Evolutionary conservation across 2,888 invertebrate genomes (phyloP).

Genomic region (Carabus problematicus): DNA sequence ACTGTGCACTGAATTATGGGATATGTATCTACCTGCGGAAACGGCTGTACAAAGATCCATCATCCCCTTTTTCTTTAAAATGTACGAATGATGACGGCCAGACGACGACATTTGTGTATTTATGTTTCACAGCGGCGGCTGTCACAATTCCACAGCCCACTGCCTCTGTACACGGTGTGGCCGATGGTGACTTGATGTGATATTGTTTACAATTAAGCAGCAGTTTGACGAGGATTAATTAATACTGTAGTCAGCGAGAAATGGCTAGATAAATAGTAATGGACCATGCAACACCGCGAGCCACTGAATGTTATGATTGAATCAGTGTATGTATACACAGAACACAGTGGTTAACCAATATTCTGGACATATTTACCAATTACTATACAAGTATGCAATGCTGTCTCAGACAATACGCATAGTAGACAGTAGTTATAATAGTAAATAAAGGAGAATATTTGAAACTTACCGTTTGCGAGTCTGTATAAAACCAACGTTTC

Average conservation of each 20-base stretch:
- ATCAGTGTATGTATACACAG: too few relatives aligned
- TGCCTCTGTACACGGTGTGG: neutral
- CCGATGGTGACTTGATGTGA: neutral
- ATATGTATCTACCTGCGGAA: slow-evolving; percentile 2
- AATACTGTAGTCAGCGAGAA: too few relatives aligned
- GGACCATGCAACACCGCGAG: too few relatives aligned
- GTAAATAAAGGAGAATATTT: neutral
- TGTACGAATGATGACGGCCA: neutral
- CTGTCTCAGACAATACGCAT: too few relatives aligned
- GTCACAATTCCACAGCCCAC: neutral
- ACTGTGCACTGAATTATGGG: neutral
- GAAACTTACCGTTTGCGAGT: slow-evolving; percentile 28
- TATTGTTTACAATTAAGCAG: neutral
- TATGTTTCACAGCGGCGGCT: neutral
- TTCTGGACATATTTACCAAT: too few relatives aligned
- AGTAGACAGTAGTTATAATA: too few relatives aligned
- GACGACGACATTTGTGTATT: neutral
- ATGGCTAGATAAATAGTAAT: too few relatives aligned
- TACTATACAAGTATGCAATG: too few relatives aligned
- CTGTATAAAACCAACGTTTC: neutral
- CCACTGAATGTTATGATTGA: too few relatives aligned
- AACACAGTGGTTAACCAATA: too few relatives aligned
- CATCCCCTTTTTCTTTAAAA: neutral
- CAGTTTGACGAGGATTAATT: too few relatives aligned
- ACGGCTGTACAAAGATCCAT: neutral